Conservation (phyloP, 2,888 invertebrate species). For the Tachystola acroxantha region DNA sequence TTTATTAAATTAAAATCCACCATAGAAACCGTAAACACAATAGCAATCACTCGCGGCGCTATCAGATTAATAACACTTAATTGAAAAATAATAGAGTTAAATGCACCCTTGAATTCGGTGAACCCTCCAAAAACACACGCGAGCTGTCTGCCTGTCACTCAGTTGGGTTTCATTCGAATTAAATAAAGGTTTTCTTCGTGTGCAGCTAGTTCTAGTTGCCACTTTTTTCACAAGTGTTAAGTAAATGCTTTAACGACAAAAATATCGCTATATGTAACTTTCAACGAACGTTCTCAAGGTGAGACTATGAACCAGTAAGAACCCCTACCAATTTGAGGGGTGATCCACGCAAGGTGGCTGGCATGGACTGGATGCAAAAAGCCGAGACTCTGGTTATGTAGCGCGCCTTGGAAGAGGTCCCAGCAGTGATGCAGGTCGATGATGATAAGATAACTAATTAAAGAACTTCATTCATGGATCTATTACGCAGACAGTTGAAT, state of each 20-base stretch:
- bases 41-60: constrained; percentile 1
- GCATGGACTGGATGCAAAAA: no score
- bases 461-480: no score
- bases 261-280: no score
- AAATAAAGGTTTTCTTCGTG: not conserved
- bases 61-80: constrained; percentile 11
- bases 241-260: no score
- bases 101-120: constrained; percentile 8
- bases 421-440: no score
- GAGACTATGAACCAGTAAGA: no score
- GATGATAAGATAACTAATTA: no score
- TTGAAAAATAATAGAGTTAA: constrained; percentile 13
- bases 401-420: no score
- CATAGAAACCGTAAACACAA: constrained; percentile 3
- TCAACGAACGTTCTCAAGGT: no score
- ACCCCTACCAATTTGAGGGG: no score
- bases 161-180: not conserved
- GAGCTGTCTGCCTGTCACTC: constrained; percentile 11
- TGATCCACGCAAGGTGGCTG: no score
- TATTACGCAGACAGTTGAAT: constrained; percentile 24
- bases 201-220: not conserved
- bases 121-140: constrained; percentile 9
- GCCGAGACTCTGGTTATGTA: no score
- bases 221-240: not conserved
- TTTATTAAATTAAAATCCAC: constrained; percentile 9